These are phyloP conservation scores for Rhinolophus sinicus DNA, from an alignment of 2,113 vertebrate genomes.

Conservation along the genomic window DNA sequence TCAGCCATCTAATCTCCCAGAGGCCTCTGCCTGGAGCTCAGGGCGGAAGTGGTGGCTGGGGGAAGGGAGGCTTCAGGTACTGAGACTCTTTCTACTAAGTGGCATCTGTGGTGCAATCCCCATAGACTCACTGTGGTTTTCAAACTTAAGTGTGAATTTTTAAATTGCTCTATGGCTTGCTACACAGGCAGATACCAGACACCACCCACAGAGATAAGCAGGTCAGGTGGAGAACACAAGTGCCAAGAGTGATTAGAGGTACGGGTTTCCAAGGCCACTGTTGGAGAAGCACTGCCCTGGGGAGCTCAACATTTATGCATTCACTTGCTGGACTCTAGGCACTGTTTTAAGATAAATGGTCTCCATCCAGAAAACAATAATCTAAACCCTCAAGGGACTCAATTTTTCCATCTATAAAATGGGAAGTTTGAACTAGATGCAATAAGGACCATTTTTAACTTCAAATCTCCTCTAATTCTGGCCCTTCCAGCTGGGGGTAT, in stretches of 20 bases:
- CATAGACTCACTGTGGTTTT: constrained; percentile 6
- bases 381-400: neutral
- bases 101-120: constrained; percentile 50
- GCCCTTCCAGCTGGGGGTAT: neutral
- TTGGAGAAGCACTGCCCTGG: neutral
- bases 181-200: neutral
- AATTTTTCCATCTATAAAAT: neutral
- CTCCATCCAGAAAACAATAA: neutral
- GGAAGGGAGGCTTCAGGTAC: constrained; percentile 72
- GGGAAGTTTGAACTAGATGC: neutral
- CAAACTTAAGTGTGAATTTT: constrained; percentile 30
- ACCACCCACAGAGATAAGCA: neutral
- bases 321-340: neutral
- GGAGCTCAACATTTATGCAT: neutral
- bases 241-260: too few relatives aligned
- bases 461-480: neutral
- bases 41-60: constrained; percentile 75
- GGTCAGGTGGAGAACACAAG: neutral
- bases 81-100: constrained; percentile 34
- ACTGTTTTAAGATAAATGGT: neutral
- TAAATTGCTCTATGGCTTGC: neutral
- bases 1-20: constrained; percentile 57
- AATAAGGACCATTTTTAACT: neutral
- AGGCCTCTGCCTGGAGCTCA: constrained; percentile 53
- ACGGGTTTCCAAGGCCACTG: neutral